These are phyloP conservation scores for Parnassius mnemosyne DNA, from an alignment of 2,888 invertebrate species.

Conservation along the genomic window DNA sequence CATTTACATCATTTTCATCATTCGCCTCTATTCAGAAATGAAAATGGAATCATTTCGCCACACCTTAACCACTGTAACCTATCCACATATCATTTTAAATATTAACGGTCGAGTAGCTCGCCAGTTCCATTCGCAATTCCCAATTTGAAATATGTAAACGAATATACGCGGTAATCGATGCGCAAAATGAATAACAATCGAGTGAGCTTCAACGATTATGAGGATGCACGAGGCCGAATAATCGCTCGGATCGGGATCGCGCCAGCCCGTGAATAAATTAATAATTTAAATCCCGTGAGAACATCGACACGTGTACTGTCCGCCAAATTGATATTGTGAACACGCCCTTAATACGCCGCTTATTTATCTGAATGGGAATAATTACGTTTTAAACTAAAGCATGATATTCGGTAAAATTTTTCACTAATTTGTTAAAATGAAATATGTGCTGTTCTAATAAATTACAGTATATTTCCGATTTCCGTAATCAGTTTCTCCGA, in stretches of 20 bases:
- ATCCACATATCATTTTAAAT: conserved; percentile 22
- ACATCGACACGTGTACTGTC: conserved; percentile 23
- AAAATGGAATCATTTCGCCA: conserved; percentile 15
- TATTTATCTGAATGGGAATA: conserved; percentile 6
- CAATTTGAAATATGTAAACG: conserved; percentile 24
- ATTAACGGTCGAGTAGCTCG: conserved; percentile 9
- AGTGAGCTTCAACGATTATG: conserved; percentile 28
- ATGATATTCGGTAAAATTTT: too few relatives aligned
- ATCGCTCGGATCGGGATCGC: conserved; percentile 29
- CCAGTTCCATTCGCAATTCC: conserved; percentile 12
- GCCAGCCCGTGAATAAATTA: conserved; percentile 34
- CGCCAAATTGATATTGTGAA: conserved; percentile 21
- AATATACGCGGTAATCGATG: conserved; percentile 27
- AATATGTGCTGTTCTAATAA: too few relatives aligned
- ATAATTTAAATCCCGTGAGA: conserved; percentile 38
- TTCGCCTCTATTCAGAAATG: conserved; percentile 6
- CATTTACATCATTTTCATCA: conserved; percentile 12
- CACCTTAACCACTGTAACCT: conserved; percentile 15
- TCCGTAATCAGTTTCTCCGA: too few relatives aligned
- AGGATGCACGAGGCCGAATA: conserved; percentile 34
- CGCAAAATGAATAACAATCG: conserved; percentile 29
- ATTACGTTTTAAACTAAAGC: not conserved
- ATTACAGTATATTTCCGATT: too few relatives aligned
- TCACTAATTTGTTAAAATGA: too few relatives aligned
- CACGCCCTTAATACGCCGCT: conserved; percentile 12